Conservation (phyloP, 2,888 invertebrate genomes). For the Sesamia inferens region DNA sequence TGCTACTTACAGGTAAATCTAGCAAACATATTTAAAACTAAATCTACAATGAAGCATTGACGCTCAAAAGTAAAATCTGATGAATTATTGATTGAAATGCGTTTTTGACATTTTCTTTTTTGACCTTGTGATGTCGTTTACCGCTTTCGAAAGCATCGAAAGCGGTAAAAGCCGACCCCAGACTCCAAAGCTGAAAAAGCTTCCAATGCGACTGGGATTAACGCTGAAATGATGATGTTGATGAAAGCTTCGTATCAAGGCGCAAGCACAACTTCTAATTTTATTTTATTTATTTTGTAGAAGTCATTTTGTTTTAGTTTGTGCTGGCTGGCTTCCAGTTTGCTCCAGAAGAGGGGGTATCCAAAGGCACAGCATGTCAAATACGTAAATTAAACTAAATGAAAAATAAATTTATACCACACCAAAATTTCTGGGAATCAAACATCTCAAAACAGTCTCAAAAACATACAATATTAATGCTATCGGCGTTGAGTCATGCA, state of each 20-base stretch:
- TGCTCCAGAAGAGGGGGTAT: neutral
- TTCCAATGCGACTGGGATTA: too few species aligned
- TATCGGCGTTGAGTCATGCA: too few species aligned
- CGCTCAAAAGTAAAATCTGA: neutral
- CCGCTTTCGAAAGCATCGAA: too few species aligned
- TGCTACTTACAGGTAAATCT: constrained; percentile 96
- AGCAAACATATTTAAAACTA: neutral
- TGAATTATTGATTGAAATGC: neutral
- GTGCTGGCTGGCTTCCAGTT: neutral
- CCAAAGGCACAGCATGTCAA: neutral
- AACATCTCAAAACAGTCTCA: too few species aligned
- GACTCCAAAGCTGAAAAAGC: too few species aligned
- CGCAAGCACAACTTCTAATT: neutral
- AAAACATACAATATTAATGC: too few species aligned
- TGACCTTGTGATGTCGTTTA: neutral
- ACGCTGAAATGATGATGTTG: too few species aligned
- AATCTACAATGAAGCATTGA: too few species aligned
- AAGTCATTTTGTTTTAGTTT: neutral
- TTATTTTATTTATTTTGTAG: neutral
- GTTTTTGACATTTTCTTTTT: neutral
- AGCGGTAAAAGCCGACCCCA: too few species aligned
- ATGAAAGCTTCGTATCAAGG: too few species aligned
- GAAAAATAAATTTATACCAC: neutral
- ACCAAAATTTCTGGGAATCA: neutral
- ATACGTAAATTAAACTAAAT: neutral